Conservation (phyloP, 1,140 invertebrate species). For the Acromyrmex charruanus region DNA sequence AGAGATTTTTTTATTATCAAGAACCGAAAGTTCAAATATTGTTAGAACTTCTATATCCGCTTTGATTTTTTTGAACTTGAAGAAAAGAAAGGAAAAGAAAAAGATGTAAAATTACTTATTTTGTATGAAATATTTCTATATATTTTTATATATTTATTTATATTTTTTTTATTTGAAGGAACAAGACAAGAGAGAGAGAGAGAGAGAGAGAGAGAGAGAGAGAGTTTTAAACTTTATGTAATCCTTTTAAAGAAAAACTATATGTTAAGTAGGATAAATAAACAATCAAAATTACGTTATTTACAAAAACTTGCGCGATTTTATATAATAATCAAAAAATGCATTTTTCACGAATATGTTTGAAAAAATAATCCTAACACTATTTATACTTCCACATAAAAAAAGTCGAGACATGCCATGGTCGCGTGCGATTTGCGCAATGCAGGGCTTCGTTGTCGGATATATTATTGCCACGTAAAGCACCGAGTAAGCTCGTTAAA, state of each 20-base stretch:
- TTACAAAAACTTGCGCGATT: neutral
- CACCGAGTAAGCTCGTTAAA: slow-evolving; percentile 76
- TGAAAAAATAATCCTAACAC: neutral
- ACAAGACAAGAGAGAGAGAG: too few relatives aligned
- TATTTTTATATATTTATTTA: neutral
- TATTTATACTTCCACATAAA: slow-evolving; percentile 52
- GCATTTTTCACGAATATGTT: neutral
- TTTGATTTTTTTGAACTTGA: neutral
- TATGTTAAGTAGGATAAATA: neutral
- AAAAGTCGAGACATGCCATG: slow-evolving; percentile 78
- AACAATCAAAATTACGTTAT: neutral
- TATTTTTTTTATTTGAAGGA: neutral
- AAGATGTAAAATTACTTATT: neutral
- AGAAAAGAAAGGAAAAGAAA: neutral
- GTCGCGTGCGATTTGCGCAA: slow-evolving; percentile 71
- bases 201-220: too few relatives aligned
- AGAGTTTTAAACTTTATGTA: neutral
- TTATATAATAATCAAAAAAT: neutral
- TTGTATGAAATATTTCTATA: neutral
- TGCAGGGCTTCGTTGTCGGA: slow-evolving; percentile 78
- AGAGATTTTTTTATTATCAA: neutral
- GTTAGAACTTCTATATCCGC: neutral
- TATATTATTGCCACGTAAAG: slow-evolving; percentile 74
- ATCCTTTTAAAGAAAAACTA: neutral
- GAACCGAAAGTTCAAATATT: neutral